phyloP scores from a whole-genome alignment of 23 tunicate species.

The Botrylloides violaceus region DNA sequence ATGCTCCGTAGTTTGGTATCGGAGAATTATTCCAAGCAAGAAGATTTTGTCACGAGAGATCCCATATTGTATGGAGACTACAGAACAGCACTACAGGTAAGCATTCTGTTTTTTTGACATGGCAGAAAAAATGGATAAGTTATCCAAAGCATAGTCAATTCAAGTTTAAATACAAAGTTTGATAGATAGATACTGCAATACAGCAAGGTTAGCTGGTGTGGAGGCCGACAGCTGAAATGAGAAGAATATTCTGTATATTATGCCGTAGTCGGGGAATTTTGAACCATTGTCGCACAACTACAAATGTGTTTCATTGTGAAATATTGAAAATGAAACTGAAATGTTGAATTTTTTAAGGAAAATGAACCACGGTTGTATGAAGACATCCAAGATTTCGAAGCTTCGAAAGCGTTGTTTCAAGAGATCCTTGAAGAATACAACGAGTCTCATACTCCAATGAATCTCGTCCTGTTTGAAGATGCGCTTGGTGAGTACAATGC shows the following conservation, averaged over 20 bases:
- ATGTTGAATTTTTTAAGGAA: constrained; percentile 43
- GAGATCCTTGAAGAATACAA: constrained; percentile 97
- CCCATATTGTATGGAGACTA: constrained; percentile 94
- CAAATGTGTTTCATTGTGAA: too few species aligned
- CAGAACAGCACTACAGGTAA: constrained; percentile 73
- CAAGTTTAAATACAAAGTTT: too few species aligned
- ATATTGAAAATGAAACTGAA: too few species aligned
- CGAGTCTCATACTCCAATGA: constrained; percentile 94
- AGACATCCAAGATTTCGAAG: constrained; percentile 97
- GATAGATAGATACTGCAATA: too few species aligned
- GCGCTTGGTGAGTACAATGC: constrained; percentile 56
- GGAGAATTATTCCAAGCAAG: constrained; percentile 48
- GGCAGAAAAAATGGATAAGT: too few species aligned
- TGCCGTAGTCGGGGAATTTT: too few species aligned
- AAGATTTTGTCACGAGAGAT: constrained; percentile 59
- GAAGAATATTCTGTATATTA: too few species aligned
- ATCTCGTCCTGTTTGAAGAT: constrained; percentile 96
- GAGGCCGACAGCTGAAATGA: too few species aligned
- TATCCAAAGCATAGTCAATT: too few species aligned
- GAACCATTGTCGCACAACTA: too few species aligned
- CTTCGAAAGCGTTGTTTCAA: constrained; percentile 85
- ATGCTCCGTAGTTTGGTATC: constrained; percentile 45
- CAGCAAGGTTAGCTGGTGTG: too few species aligned
- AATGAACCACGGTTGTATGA: constrained; percentile 93
- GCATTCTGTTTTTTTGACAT: too few species aligned